Conservation (phyloP, 1,140 invertebrate genomes). For the Drosophila neocordata region DNA sequence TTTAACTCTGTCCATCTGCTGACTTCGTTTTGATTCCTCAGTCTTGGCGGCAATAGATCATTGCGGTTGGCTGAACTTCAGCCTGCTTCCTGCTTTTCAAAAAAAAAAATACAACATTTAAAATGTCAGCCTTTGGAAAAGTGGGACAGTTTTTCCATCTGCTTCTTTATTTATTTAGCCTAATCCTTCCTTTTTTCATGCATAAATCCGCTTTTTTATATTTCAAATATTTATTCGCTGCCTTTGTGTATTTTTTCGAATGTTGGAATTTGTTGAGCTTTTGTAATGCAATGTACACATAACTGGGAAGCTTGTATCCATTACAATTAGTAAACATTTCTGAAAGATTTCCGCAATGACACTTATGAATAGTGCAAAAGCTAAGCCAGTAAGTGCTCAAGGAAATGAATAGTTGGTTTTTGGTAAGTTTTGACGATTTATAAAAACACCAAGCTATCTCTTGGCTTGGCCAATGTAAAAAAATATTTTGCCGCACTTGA, state of each 20-base stretch:
- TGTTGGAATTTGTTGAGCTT: constrained; percentile 42
- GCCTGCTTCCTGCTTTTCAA: constrained; percentile 15
- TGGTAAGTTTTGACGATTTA: background rate
- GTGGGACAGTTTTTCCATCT: constrained; percentile 68
- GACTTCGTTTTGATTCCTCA: constrained; percentile 43
- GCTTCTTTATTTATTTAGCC: constrained; percentile 78
- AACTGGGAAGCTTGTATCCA: constrained; percentile 44
- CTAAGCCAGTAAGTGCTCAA: background rate
- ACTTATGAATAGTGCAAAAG: constrained; percentile 44
- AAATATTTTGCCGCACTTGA: background rate
- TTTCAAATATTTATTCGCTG: constrained; percentile 66
- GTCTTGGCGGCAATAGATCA: constrained; percentile 69
- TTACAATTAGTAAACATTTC: constrained; percentile 59
- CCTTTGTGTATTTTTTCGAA: constrained; percentile 68
- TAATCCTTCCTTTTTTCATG: constrained; percentile 56
- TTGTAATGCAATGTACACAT: constrained; percentile 60
- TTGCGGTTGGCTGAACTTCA: constrained; percentile 61
- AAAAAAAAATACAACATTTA: constrained; percentile 29
- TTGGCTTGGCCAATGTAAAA: background rate
- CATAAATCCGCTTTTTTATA: constrained; percentile 65
- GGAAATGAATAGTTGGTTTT: constrained; percentile 1
- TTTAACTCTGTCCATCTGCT: constrained; percentile 38
- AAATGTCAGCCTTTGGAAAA: constrained; percentile 53
- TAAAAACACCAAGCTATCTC: background rate
- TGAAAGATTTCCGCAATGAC: constrained; percentile 41